These are phyloP conservation scores for Arctocebus calabarensis DNA, from an alignment of 2,797 vertebrate species.

Conservation along the genomic window DNA sequence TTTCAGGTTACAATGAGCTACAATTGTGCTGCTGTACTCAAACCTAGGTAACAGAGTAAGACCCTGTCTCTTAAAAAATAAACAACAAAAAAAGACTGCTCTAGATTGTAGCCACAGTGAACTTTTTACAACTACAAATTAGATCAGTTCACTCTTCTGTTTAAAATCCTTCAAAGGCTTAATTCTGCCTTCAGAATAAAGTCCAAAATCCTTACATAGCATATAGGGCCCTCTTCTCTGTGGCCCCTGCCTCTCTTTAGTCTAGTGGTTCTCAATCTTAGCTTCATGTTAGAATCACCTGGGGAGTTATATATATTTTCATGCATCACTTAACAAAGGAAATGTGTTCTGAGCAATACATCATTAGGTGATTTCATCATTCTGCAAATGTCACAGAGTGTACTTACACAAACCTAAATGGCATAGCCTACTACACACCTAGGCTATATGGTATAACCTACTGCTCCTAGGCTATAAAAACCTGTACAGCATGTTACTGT, in stretches of 20 bases:
- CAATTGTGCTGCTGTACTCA: background rate
- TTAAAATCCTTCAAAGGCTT: slow-evolving; percentile 43
- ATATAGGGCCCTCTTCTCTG: background rate
- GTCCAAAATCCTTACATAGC: background rate
- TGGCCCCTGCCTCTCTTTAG: slow-evolving; percentile 1
- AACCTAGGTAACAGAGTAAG: background rate
- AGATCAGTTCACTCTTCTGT: slow-evolving; percentile 16
- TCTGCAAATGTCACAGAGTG: background rate
- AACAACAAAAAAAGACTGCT: background rate
- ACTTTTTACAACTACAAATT: slow-evolving; percentile 17
- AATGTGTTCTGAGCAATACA: background rate
- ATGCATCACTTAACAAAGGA: background rate
- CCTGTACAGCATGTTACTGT: background rate
- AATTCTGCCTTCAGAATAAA: slow-evolving; percentile 36
- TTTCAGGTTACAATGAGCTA: background rate
- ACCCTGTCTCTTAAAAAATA: too few relatives aligned
- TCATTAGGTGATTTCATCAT: background rate
- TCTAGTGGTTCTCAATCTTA: background rate
- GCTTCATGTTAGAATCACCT: background rate
- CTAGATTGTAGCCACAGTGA: background rate
- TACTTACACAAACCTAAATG: background rate
- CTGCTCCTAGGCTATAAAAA: background rate
- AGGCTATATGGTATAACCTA: background rate
- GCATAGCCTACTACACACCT: background rate
- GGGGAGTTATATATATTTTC: background rate